Percentiles rank a stretch among this genome's conserved stretches.
These are phyloP conservation scores for Poeciliopsis retropinna DNA, from an alignment of 2,113 vertebrate species.

Conservation along the genomic window DNA sequence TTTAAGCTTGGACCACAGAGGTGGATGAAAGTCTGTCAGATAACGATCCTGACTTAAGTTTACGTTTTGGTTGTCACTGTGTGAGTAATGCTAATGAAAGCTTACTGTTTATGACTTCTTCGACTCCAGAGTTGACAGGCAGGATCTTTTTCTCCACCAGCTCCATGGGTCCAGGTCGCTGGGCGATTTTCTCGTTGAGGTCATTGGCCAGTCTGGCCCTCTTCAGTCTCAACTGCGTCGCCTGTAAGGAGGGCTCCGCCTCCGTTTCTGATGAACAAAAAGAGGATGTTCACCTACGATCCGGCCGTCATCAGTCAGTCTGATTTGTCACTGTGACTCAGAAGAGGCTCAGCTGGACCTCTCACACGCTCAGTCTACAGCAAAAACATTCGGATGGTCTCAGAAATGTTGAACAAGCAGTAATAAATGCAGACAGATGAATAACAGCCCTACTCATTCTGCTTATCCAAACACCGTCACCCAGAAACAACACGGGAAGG, in stretches of 20 bases:
- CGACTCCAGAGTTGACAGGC: conserved; percentile 87
- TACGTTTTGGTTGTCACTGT: neutral
- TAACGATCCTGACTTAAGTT: neutral
- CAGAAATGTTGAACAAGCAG: conserved; percentile 33
- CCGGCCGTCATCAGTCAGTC: conserved; percentile 19
- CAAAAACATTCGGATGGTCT: conserved; percentile 21
- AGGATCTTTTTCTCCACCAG: conserved; percentile 98
- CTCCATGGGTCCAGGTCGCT: conserved; percentile 95
- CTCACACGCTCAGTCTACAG: conserved; percentile 7
- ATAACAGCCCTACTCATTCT: conserved; percentile 28
- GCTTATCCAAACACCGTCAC: conserved; percentile 14
- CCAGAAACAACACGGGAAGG: conserved; percentile 1
- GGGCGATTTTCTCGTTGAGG: conserved; percentile 95
- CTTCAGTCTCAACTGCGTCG: conserved; percentile 96
- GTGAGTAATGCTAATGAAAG: neutral
- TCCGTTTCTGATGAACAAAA: conserved; percentile 85
- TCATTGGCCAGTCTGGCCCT: conserved; percentile 91
- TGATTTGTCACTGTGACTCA: conserved; percentile 50
- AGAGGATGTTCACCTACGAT: conserved; percentile 23
- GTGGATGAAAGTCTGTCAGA: neutral
- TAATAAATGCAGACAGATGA: conserved; percentile 16
- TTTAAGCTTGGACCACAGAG: neutral
- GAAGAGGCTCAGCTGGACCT: conserved; percentile 23
- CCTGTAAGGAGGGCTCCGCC: conserved; percentile 92
- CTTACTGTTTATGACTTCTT: conserved; percentile 89